Conservation (phyloP, 2,888 invertebrate genomes). For the Cyaniris semiargus region DNA sequence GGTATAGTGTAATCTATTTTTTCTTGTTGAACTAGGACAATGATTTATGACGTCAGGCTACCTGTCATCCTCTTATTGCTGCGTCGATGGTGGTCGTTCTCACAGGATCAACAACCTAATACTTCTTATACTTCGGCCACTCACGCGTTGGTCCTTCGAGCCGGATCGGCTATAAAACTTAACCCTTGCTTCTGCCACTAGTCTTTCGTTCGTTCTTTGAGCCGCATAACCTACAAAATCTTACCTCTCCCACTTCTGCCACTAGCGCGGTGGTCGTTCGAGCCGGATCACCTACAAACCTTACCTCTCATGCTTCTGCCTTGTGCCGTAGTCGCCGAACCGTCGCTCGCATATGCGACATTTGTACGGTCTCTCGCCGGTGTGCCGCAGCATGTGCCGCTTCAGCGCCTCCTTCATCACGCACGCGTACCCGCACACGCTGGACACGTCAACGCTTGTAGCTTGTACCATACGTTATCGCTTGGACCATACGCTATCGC, state of each 20-base stretch:
- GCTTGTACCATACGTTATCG: neutral
- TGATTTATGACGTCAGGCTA: no score
- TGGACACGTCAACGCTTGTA: slow-evolving; percentile 37
- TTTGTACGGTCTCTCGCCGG: slow-evolving; percentile 67
- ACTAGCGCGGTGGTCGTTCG: neutral
- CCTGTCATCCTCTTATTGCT: no score
- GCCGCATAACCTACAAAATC: no score
- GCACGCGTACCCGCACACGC: slow-evolving; percentile 65
- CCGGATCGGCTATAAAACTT: neutral
- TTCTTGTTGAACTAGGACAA: no score
- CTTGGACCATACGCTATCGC: neutral
- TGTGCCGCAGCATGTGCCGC: slow-evolving; percentile 70
- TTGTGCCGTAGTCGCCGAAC: slow-evolving; percentile 66
- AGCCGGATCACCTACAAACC: neutral
- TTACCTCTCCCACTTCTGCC: no score
- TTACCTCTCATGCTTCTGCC: slow-evolving; percentile 72
- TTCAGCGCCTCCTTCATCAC: slow-evolving; percentile 65
- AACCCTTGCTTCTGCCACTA: no score
- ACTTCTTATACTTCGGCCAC: no score
- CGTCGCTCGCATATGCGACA: slow-evolving; percentile 68
- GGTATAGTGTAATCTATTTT: no score
- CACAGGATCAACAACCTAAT: no score
- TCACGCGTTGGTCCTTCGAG: neutral
- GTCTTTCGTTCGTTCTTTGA: no score
- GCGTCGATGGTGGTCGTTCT: no score